A percentile compares a stretch with the other conserved stretches of the same genome.
Conservation (phyloP, 2,797 vertebrate species). For the Ctenopoma kingsleyae region DNA sequence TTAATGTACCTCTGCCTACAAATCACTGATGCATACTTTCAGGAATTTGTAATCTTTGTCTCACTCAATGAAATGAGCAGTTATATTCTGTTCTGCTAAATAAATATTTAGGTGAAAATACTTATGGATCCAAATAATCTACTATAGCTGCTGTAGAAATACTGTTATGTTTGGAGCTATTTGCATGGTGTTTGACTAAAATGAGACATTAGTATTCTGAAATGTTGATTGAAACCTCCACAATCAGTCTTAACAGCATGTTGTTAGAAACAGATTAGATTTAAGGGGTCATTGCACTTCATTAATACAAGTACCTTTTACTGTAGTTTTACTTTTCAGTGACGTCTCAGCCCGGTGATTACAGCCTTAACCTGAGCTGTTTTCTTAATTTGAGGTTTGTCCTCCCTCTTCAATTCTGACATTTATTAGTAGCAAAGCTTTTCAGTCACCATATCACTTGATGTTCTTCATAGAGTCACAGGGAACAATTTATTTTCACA, state of each 20-base stretch:
- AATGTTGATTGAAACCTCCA: constrained; percentile 21
- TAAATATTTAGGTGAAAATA: neutral
- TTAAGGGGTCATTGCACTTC: constrained; percentile 33
- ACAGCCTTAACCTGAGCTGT: neutral
- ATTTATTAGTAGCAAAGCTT: neutral
- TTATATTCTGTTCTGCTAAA: neutral
- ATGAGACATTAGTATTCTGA: neutral
- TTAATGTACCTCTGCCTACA: neutral
- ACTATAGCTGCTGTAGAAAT: neutral
- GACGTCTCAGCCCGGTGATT: constrained; percentile 17
- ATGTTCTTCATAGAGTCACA: neutral
- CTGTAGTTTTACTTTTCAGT: constrained; percentile 4
- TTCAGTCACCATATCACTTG: constrained; percentile 12
- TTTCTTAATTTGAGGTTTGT: neutral
- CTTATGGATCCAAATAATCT: neutral
- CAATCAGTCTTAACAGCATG: constrained; percentile 31
- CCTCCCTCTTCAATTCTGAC: neutral
- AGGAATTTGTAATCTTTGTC: neutral
- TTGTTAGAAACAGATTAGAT: neutral
- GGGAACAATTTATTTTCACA: too few relatives aligned
- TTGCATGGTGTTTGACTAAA: neutral
- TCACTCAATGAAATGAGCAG: neutral
- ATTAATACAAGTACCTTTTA: constrained; percentile 22
- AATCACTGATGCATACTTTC: neutral
- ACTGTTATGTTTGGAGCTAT: neutral